A percentile compares a stretch with the other conserved stretches of the same genome.
phyloP scores from a whole-genome alignment of 2,113 vertebrate species.

The Ondatra zibethicus region DNA sequence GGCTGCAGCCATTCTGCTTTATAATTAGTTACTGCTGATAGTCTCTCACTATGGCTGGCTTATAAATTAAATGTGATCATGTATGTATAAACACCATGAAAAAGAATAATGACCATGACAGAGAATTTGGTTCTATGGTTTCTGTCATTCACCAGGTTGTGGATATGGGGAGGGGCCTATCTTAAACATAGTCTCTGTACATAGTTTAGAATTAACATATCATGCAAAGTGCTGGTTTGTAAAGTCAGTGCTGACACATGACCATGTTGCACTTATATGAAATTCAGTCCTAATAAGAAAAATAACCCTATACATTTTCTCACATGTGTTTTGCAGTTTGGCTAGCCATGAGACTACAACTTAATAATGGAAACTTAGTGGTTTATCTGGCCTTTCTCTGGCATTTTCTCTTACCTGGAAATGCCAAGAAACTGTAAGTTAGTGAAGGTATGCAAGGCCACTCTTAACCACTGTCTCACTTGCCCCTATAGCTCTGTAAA shows the following conservation, averaged over 20 bases:
- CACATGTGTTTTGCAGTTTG: neutral
- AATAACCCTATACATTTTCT: neutral
- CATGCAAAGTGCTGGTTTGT: no score
- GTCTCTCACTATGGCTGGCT: neutral
- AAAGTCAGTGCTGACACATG: no score
- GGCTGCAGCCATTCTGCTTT: neutral
- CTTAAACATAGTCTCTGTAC: neutral
- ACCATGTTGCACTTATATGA: neutral
- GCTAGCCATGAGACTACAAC: neutral
- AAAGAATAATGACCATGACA: neutral
- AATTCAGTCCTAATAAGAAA: neutral
- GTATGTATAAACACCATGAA: no score
- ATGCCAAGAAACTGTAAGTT: neutral
- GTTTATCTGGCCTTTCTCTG: neutral
- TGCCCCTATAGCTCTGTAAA: neutral
- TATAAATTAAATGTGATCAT: neutral
- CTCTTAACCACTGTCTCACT: neutral
- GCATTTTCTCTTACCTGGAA: neutral
- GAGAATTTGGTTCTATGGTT: neutral
- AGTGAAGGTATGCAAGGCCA: rapidly evolving
- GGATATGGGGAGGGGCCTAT: neutral
- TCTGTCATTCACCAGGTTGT: neutral
- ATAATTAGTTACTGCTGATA: neutral
- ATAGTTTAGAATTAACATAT: neutral
- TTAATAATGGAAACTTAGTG: neutral